phyloP scores from a whole-genome alignment of 2,888 invertebrate genomes.

The Epiperipatus broadwayi region DNA sequence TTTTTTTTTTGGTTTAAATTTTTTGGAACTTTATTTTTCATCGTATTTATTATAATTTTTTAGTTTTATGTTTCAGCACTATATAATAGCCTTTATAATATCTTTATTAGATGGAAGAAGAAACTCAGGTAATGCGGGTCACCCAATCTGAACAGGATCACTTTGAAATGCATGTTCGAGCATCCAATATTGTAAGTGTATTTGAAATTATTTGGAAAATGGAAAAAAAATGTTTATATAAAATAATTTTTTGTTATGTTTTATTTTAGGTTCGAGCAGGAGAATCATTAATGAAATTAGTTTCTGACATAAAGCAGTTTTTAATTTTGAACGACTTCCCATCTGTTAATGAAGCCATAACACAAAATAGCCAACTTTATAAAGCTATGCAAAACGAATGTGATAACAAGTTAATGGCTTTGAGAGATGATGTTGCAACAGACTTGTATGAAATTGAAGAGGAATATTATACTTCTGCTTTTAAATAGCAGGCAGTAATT shows the following conservation, averaged over 20 bases:
- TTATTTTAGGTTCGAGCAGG: conserved; percentile 58
- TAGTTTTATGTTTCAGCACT: too few species aligned
- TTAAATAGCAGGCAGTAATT: too few species aligned
- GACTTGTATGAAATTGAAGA: conserved; percentile 80
- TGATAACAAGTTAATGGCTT: conserved; percentile 73
- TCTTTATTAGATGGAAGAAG: conserved; percentile 63
- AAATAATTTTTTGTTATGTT: conserved; percentile 1
- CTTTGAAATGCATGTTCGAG: conserved; percentile 88
- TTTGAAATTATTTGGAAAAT: background rate
- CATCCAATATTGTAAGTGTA: conserved; percentile 57
- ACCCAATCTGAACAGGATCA: conserved; percentile 88
- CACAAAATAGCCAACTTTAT: conserved; percentile 73
- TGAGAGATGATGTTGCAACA: conserved; percentile 83
- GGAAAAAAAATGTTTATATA: too few species aligned
- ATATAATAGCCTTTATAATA: too few species aligned
- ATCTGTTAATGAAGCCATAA: conserved; percentile 88
- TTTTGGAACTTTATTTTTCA: too few species aligned
- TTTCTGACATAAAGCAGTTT: conserved; percentile 94
- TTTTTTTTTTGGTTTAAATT: too few species aligned
- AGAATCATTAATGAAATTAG: conserved; percentile 87
- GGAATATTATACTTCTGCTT: conserved; percentile 71
- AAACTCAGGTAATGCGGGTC: conserved; percentile 67
- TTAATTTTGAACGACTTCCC: conserved; percentile 93
- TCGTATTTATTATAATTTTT: too few species aligned
- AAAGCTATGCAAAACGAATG: conserved; percentile 75